Evolutionary conservation across 2,113 vertebrate species (phyloP), one percentile per base, ranked within the genome.

Genomic region (Spea bombifrons): DNA sequence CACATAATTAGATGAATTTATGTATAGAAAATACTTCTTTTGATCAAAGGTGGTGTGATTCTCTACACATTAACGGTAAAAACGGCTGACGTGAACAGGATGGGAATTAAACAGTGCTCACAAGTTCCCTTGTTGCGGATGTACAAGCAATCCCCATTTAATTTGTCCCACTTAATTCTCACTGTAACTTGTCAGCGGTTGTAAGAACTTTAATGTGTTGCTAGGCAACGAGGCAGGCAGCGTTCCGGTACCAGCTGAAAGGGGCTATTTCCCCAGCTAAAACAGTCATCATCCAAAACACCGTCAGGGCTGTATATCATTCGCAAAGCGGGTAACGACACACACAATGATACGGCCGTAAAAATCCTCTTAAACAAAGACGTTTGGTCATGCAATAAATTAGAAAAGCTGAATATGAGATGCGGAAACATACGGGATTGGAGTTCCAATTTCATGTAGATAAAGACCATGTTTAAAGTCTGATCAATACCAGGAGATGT

Each of bases 131-230:
- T 48, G 45, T 7, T 45, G 8, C 10, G 45, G 46, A 5, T 3
- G n/a, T n/a, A 6, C 9, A 74, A 16, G 47, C 48, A 9, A 64
- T 9, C 45, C 47, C n/a, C 64, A 53, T 65, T 78, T 72, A 17
- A 72, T 72, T 72, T 53, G 7, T 66, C 52, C 52, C n/a, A 57
- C 49, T 66, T 72, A 47, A 78, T 72, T 78, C 59, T 45, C 69
- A 48, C 43, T 64, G 73, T 7, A 12, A 46, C 76, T 73, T 59
- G 16, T 55, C 30, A 73, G 70, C 49, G 57, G 30, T n/a, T 65
- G 46, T 13, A 12, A 1, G 52, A 79, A 65, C 69, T 55, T 73
- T 16, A 66, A 73, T 47, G n/a, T 73, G 70, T 79, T 79, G 71
- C 77, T 48, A 69, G n/a, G 66, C 75, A 76, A 68, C 65, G 16